These are phyloP conservation scores for Drosophila elegans DNA, from an alignment of 1,140 invertebrate species.

Conservation along the genomic window DNA sequence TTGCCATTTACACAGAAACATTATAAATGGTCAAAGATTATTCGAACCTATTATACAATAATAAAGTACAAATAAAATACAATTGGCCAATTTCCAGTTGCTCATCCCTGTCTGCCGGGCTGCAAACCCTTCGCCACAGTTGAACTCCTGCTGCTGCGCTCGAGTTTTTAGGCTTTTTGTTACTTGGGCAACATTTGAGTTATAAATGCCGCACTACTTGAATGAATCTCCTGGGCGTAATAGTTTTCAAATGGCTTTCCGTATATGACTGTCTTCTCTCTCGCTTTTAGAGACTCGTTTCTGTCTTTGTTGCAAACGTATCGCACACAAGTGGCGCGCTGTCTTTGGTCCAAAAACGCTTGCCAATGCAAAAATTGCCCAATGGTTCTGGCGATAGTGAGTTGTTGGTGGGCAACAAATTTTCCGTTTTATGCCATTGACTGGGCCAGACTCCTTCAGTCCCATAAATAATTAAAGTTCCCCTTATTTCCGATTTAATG, in stretches of 20 bases:
- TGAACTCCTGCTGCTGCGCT: constrained; percentile 18
- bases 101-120: constrained; percentile 48
- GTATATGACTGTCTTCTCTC: constrained; percentile 25
- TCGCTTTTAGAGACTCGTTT: constrained; percentile 12
- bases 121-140: constrained; percentile 30
- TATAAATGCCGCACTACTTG: constrained; percentile 81
- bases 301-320: constrained; percentile 50
- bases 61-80: too few species aligned
- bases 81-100: background rate
- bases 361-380: constrained; percentile 53
- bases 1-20: too few species aligned
- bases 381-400: constrained; percentile 19
- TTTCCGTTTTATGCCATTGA: constrained; percentile 67
- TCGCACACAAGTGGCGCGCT: constrained; percentile 54
- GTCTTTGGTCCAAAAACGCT: constrained; percentile 38
- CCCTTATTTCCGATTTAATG: constrained; percentile 27
- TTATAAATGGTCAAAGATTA: too few species aligned
- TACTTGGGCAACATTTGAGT: constrained; percentile 67
- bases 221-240: constrained; percentile 80
- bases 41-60: too few species aligned
- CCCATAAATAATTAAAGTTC: constrained; percentile 42
- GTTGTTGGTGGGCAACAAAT: constrained; percentile 45
- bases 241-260: constrained; percentile 79
- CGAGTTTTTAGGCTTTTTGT: constrained; percentile 51
- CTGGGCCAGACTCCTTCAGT: constrained; percentile 21